A percentile compares a stretch with the other conserved stretches of the same genome.
phyloP scores from a whole-genome alignment of 2,797 vertebrate species.

The Dendrocincla fuliginosa region DNA sequence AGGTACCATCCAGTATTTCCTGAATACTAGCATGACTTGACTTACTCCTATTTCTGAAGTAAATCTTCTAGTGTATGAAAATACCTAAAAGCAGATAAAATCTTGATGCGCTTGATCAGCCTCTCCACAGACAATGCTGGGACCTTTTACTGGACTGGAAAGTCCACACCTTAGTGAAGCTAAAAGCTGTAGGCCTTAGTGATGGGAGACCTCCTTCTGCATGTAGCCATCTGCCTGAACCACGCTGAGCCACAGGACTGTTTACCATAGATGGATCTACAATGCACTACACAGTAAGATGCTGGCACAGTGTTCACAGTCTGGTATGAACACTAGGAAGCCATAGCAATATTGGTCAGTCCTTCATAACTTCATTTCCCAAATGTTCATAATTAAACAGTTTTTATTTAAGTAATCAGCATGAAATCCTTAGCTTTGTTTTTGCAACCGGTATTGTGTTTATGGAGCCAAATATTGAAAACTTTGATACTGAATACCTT shows the following conservation, averaged over 20 bases:
- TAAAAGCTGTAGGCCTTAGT: neutral
- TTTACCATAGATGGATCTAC: slow-evolving; percentile 73
- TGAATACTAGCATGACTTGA: neutral
- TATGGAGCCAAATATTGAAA: slow-evolving; percentile 93
- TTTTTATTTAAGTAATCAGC: slow-evolving; percentile 93
- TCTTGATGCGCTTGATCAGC: neutral
- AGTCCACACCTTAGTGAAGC: neutral
- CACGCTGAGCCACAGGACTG: slow-evolving; percentile 38
- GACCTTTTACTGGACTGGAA: neutral
- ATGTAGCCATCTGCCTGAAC: slow-evolving; percentile 31
- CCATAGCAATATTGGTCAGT: slow-evolving; percentile 79
- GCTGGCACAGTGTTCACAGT: slow-evolving; percentile 74
- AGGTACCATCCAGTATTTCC: neutral
- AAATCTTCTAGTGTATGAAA: neutral
- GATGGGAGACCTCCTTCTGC: slow-evolving; percentile 27
- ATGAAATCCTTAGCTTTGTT: slow-evolving; percentile 90
- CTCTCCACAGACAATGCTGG: neutral
- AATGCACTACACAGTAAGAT: slow-evolving; percentile 69
- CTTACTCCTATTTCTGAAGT: neutral
- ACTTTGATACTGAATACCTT: slow-evolving; percentile 96
- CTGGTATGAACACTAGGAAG: slow-evolving; percentile 79
- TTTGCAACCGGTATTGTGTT: slow-evolving; percentile 90
- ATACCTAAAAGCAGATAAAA: neutral
- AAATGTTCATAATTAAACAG: slow-evolving; percentile 94
- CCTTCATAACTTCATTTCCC: slow-evolving; percentile 88